These are phyloP conservation scores for Thripadectes ignobilis DNA, from an alignment of 2,797 vertebrate genomes.

Conservation along the genomic window DNA sequence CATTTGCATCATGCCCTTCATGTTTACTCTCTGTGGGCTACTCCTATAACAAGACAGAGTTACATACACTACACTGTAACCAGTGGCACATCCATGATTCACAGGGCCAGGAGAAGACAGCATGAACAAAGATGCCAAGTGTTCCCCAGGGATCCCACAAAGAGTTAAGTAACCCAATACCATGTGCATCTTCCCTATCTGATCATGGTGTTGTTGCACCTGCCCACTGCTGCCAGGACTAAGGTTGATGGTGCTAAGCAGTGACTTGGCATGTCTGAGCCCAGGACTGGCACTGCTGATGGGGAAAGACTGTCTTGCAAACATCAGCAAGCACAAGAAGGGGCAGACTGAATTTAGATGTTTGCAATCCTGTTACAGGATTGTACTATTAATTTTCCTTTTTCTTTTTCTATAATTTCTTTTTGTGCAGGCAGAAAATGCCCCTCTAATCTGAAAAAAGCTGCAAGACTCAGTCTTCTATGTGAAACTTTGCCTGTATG, in stretches of 20 bases:
- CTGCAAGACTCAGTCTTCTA: background rate
- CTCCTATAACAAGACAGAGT: background rate
- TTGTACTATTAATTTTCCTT: background rate
- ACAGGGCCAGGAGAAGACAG: background rate
- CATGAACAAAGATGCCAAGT: accelerated
- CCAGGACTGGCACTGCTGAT: background rate
- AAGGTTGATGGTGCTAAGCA: background rate
- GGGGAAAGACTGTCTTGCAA: background rate
- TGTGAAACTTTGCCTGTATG: background rate
- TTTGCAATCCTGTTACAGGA: background rate
- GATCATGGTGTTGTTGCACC: background rate
- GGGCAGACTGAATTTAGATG: background rate
- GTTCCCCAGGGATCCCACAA: background rate
- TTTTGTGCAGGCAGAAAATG: background rate
- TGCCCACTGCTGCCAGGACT: too few species aligned
- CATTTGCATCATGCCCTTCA: background rate
- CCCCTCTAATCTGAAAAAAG: background rate
- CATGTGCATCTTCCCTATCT: accelerated
- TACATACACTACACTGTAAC: accelerated
- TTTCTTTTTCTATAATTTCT: background rate
- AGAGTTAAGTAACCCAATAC: background rate
- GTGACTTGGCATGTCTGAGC: background rate
- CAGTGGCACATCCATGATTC: background rate
- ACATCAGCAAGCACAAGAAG: background rate
- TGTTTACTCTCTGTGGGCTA: background rate